Conservation (phyloP, 2,797 vertebrate genomes). For the Heterohyrax brucei region DNA sequence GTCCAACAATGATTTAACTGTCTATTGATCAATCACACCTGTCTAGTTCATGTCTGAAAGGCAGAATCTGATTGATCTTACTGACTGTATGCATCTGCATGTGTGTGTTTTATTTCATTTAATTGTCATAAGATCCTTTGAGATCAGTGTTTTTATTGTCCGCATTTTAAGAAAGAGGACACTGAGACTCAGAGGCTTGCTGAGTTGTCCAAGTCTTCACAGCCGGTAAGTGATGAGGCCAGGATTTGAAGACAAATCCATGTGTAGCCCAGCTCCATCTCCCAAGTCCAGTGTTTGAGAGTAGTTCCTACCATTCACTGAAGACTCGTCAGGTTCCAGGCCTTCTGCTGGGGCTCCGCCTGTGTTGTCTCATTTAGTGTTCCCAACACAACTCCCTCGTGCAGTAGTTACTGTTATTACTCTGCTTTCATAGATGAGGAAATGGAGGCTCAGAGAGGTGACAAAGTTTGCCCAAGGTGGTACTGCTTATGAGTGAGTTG, state of each 20-base stretch:
- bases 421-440: not conserved
- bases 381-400: not conserved
- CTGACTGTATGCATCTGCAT: not conserved
- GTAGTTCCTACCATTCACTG: not conserved
- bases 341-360: not conserved
- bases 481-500: not conserved
- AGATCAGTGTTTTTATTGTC: constrained; percentile 61
- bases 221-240: not conserved
- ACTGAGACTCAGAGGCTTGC: not conserved
- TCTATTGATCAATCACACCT: not conserved
- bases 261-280: not conserved
- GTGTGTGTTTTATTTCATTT: not conserved
- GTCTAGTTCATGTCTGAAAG: not conserved
- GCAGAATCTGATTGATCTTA: constrained; percentile 34
- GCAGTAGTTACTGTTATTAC: not conserved
- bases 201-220: constrained; percentile 27
- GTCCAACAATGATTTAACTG: not conserved
- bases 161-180: constrained; percentile 16
- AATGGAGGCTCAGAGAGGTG: not conserved
- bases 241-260: constrained; percentile 24
- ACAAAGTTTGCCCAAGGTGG: constrained; percentile 1
- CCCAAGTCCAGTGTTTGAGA: constrained; percentile 3
- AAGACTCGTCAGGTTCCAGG: not conserved
- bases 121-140: not conserved
- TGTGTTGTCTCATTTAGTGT: not conserved